Percentiles rank a stretch among this genome's conserved stretches.
These are phyloP conservation scores for Sceloporus tristichus DNA, from an alignment of 2,113 vertebrate species.

Conservation along the genomic window DNA sequence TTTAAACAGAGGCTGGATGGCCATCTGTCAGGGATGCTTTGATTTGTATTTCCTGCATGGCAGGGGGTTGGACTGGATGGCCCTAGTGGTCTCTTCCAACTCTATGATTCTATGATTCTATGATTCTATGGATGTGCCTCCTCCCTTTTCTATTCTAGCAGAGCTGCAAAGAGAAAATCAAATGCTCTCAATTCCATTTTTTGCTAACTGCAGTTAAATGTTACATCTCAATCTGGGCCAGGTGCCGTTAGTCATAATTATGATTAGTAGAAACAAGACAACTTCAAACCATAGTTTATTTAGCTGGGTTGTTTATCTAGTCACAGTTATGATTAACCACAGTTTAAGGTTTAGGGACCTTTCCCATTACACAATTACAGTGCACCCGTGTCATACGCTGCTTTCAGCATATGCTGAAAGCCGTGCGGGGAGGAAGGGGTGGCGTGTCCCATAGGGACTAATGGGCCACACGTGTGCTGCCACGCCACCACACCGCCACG, in stretches of 20 bases:
- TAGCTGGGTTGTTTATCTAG: background rate
- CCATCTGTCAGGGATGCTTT: too few relatives aligned
- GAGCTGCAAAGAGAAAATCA: background rate
- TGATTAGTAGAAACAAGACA: background rate
- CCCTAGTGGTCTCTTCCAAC: too few relatives aligned
- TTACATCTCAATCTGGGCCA: background rate
- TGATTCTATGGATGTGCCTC: background rate
- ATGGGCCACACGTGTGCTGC: too few relatives aligned
- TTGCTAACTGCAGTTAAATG: background rate
- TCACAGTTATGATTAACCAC: background rate
- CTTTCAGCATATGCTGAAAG: too few relatives aligned
- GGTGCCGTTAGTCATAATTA: background rate
- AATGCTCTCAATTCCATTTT: background rate
- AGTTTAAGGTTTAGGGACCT: background rate
- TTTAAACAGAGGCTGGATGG: too few relatives aligned
- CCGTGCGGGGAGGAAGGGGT: too few relatives aligned
- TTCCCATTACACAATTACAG: background rate
- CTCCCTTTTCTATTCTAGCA: background rate
- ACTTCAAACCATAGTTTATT: constrained; percentile 6
- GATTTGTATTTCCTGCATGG: too few relatives aligned
- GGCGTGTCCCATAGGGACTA: too few relatives aligned
- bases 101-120: too few relatives aligned
- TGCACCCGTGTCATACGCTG: too few relatives aligned
- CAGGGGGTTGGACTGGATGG: too few relatives aligned
- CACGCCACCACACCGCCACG: too few relatives aligned